Evolutionary conservation across 2,888 invertebrate genomes (phyloP).

Genomic region (Isoperla grammatica): DNA sequence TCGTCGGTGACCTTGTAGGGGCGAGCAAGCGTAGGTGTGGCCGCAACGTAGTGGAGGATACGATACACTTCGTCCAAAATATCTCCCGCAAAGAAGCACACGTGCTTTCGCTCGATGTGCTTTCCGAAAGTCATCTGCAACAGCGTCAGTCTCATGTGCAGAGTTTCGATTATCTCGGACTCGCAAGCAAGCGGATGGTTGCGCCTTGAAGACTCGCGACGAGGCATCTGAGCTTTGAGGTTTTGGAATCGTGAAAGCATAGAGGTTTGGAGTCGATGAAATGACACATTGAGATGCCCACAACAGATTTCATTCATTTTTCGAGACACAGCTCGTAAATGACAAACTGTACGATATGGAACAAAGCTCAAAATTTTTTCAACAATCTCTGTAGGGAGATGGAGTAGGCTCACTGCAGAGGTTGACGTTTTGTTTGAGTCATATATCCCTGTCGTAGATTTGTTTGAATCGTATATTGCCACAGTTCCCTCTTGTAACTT

Average conservation of each 20-base stretch:
- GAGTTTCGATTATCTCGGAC: conserved; percentile 88
- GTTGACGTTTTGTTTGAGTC: neutral
- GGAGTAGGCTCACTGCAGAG: neutral
- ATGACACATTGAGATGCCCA: conserved; percentile 74
- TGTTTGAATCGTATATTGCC: too few relatives aligned
- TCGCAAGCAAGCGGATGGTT: conserved; percentile 88
- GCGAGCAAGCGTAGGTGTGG: conserved; percentile 67
- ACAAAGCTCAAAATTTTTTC: conserved; percentile 72
- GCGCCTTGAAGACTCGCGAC: conserved; percentile 83
- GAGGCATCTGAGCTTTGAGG: conserved; percentile 87
- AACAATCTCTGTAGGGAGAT: conserved; percentile 70
- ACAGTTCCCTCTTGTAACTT: too few relatives aligned
- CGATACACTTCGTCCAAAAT: conserved; percentile 88
- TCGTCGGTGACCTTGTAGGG: conserved; percentile 93
- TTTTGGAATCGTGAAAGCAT: conserved; percentile 80
- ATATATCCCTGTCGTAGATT: too few relatives aligned
- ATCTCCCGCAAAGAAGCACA: conserved; percentile 94
- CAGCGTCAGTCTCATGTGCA: conserved; percentile 85
- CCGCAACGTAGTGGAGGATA: conserved; percentile 77
- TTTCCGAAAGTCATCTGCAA: conserved; percentile 93
- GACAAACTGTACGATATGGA: conserved; percentile 71
- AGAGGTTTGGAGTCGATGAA: conserved; percentile 77
- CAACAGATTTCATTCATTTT: conserved; percentile 76
- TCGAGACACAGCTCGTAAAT: conserved; percentile 72
- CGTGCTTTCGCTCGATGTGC: conserved; percentile 88